Evolutionary conservation across 2,888 invertebrate species (phyloP), one percentile per base, ranked within the genome.

Genomic region (Drosophila maculinotata): DNA sequence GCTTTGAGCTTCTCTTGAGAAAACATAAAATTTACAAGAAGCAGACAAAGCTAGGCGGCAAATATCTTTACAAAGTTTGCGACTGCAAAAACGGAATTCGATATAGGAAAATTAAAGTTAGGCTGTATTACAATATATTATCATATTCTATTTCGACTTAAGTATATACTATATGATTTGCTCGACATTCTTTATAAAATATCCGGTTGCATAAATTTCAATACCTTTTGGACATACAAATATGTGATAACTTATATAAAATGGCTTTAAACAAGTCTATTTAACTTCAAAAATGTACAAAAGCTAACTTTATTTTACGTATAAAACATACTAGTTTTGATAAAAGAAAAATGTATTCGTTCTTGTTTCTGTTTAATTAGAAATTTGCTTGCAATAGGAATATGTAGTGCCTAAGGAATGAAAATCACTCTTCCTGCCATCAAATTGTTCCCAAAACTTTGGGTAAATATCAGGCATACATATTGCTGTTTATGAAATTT

Each of bases 371-470:
- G 44, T 62, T 69, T 12, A 35, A 45, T 17, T 54, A 28, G 52
- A 39, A 30, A 58, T 31, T 53, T 47, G 67, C 23, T 67, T 62
- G 53, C 30, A 36, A 62, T 44, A 72, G 68, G 42, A 15, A 25
- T 48, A 54, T 47, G 49, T 68, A 72, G 71, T 71, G 71, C 71
- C 71, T 71, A 63, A 38, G 62, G 72, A 63, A 52, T 53, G 67
- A 72, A 58, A 54, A 36, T 33, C 20, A 68, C 42, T 70, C 70
- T 72, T 72, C 71, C 72, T 62, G 68, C 62, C 62, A 72, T 54
- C 54, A 4, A 51, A 36, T 28, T 66, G 35, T 33, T 33, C 33
- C 33, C 33, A 17, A 47, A 35, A 42, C 20, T 25, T 38, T 30
- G 39, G 39, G 45, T 35, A 42, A n/a, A 58, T 54, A 58, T 70